Evolutionary conservation across 2,113 vertebrate genomes (phyloP).

Genomic region (Hiodon alosoides): DNA sequence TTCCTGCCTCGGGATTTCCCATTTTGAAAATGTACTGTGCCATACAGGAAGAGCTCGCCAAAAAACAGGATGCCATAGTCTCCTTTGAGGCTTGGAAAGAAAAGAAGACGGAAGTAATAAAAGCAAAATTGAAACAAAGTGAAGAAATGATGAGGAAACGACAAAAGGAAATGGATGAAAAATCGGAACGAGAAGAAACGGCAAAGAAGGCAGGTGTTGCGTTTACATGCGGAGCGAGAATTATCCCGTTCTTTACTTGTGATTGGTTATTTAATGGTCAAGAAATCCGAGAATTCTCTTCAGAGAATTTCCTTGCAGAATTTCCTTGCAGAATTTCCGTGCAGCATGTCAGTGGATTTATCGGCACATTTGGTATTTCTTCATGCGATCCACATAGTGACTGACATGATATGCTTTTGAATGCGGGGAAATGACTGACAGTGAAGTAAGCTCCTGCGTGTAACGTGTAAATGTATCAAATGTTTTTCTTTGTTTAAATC

Average conservation of each 20-base stretch:
- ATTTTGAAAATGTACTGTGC: not conserved
- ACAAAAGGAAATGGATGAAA: slow-evolving; percentile 61
- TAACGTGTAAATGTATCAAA: no score
- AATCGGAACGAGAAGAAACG: slow-evolving; percentile 60
- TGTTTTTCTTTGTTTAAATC: no score
- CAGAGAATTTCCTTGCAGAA: no score
- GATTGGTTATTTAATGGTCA: no score
- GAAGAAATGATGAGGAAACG: slow-evolving; percentile 57
- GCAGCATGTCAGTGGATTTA: no score
- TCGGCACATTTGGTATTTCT: no score
- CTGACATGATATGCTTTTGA: no score
- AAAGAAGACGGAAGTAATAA: slow-evolving; percentile 71
- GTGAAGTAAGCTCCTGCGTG: no score
- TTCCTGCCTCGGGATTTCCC: not conserved
- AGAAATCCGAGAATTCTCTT: no score
- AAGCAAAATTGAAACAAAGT: slow-evolving; percentile 62
- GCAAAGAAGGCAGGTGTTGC: slow-evolving; percentile 62
- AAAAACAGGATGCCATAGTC: slow-evolving; percentile 72
- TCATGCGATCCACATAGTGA: no score
- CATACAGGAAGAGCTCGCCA: slow-evolving; percentile 52
- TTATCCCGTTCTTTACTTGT: no score
- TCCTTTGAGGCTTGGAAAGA: slow-evolving; percentile 87
- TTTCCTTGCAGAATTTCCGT: no score
- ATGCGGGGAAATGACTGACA: not conserved
- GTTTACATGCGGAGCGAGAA: not conserved